These are phyloP conservation scores for Ectemnius cavifrons DNA, from an alignment of 2,888 invertebrate genomes.

Conservation along the genomic window DNA sequence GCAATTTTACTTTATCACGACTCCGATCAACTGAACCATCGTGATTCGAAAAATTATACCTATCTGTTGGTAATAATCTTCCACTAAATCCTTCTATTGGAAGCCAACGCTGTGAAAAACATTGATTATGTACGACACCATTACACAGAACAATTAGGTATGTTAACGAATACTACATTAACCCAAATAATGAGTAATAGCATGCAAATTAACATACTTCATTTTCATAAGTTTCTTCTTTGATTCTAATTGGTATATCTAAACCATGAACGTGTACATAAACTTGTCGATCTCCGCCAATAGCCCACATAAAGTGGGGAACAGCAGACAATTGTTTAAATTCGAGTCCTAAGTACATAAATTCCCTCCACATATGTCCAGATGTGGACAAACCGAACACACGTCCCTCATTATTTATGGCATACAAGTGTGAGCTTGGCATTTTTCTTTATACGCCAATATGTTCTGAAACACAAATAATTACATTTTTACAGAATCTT, in stretches of 20 bases:
- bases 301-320: constrained; percentile 93
- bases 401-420: constrained; percentile 92
- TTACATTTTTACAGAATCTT: too few relatives aligned
- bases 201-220: constrained; percentile 80
- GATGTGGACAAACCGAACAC: constrained; percentile 91
- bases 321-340: constrained; percentile 93
- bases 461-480: too few relatives aligned
- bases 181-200: background rate
- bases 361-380: constrained; percentile 91
- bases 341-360: constrained; percentile 90
- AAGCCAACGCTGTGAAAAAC: constrained; percentile 86
- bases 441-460: constrained; percentile 72
- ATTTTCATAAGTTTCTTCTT: constrained; percentile 95
- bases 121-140: constrained; percentile 15
- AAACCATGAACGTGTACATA: constrained; percentile 94
- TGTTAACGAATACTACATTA: background rate
- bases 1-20: constrained; percentile 89
- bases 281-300: constrained; percentile 95
- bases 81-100: constrained; percentile 93
- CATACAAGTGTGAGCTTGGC: constrained; percentile 88
- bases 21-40: constrained; percentile 90
- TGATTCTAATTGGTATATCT: constrained; percentile 93
- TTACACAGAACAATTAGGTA: background rate
- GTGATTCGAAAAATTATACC: constrained; percentile 90
- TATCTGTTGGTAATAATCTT: constrained; percentile 91